These are phyloP conservation scores for Brachyhypopomus occidentalis DNA, from an alignment of 2,113 vertebrate genomes.

Conservation along the genomic window DNA sequence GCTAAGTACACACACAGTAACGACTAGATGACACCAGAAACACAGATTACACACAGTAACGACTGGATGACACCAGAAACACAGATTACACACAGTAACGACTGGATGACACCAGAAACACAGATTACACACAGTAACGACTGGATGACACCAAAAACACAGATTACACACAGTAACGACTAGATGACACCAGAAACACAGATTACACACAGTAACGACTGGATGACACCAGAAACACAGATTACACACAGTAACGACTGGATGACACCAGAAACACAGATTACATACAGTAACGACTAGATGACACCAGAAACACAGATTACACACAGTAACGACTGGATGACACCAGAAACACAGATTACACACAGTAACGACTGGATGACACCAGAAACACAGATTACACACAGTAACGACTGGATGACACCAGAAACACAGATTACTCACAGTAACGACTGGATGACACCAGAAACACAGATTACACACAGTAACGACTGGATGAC, in stretches of 20 bases:
- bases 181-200: too few species aligned
- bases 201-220: slow-evolving; percentile 49
- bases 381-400: slow-evolving; percentile 54
- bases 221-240: too few species aligned
- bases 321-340: too few species aligned
- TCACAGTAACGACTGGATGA: too few species aligned
- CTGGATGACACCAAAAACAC: too few species aligned
- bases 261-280: slow-evolving; percentile 49
- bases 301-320: slow-evolving; percentile 50
- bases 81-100: not conserved
- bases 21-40: slow-evolving; percentile 32
- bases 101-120: slow-evolving; percentile 34
- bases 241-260: slow-evolving; percentile 48
- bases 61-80: too few species aligned
- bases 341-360: slow-evolving; percentile 52
- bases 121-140: slow-evolving; percentile 47
- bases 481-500: too few species aligned
- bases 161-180: slow-evolving; percentile 49
- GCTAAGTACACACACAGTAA: not conserved
- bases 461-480: slow-evolving; percentile 52
- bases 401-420: too few species aligned
- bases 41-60: slow-evolving; percentile 45
- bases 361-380: too few species aligned
- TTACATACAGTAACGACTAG: slow-evolving; percentile 46
- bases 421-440: slow-evolving; percentile 53